phyloP scores from a whole-genome alignment of 1,140 invertebrate genomes.

The Aphis gossypii region DNA sequence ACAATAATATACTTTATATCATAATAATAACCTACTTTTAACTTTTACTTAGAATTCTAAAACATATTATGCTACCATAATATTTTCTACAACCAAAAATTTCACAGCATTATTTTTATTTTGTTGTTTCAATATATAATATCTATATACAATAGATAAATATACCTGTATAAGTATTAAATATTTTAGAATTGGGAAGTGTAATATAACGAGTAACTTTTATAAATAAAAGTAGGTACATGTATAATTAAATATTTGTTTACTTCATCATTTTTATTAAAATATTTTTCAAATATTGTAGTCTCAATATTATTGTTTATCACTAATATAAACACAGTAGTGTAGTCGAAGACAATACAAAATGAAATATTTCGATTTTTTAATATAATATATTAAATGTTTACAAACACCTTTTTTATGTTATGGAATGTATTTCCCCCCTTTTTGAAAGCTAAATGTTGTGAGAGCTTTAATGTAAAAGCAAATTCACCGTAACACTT shows the following conservation, averaged over 20 bases:
- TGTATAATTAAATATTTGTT: neutral
- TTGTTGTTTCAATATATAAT: neutral
- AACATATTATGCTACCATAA: neutral
- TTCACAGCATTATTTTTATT: neutral
- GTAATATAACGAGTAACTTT: neutral
- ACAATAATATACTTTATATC: neutral
- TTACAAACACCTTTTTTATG: conserved; percentile 21
- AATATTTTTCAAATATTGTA: neutral
- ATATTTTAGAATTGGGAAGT: neutral
- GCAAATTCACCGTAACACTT: conserved; percentile 40
- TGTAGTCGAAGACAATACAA: conserved; percentile 22
- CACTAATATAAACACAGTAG: conserved; percentile 7
- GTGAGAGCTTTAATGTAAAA: conserved; percentile 41
- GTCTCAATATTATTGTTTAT: conserved; percentile 11
- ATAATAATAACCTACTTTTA: neutral
- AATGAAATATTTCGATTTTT: conserved; percentile 49
- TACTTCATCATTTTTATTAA: neutral
- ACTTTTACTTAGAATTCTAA: neutral
- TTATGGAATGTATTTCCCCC: conserved; percentile 4
- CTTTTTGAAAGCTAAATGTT: conserved; percentile 30
- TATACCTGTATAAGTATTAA: neutral
- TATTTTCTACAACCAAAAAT: neutral
- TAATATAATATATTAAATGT: conserved; percentile 49
- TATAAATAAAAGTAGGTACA: neutral
- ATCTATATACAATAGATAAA: neutral